A percentile compares a stretch with the other conserved stretches of the same genome.
phyloP scores from a whole-genome alignment of 2,888 invertebrate species.

The Magallana nippona region DNA sequence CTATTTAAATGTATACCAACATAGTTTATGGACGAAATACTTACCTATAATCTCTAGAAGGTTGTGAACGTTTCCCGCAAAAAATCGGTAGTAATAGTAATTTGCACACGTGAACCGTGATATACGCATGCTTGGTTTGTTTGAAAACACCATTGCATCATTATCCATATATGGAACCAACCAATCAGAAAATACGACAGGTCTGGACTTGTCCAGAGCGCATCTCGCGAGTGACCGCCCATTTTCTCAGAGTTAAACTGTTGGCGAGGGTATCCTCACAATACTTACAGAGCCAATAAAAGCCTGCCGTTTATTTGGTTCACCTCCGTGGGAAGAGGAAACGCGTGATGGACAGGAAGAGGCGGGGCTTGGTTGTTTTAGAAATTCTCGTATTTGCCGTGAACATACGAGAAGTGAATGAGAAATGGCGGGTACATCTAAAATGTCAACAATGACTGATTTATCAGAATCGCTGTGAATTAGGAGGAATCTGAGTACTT shows the following conservation, averaged over 20 bases:
- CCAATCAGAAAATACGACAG: slow-evolving; percentile 46
- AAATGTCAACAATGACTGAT: background rate
- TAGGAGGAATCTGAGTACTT: background rate
- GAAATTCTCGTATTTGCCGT: background rate
- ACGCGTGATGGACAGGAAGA: slow-evolving; percentile 10
- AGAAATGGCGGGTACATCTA: slow-evolving; percentile 9
- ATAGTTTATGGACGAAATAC: background rate
- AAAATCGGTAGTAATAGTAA: slow-evolving; percentile 47
- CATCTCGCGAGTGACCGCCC: slow-evolving; percentile 8
- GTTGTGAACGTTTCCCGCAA: slow-evolving; percentile 51
- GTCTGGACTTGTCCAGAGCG: slow-evolving; percentile 44
- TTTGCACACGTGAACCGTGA: slow-evolving; percentile 44
- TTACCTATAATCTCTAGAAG: background rate
- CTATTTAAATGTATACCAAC: no score
- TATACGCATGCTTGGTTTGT: slow-evolving; percentile 52
- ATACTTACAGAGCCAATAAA: slow-evolving; percentile 3
- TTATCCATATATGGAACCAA: slow-evolving; percentile 42
- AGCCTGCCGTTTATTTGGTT: background rate
- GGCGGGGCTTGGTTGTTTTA: background rate
- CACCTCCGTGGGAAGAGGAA: slow-evolving; percentile 10
- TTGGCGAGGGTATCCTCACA: background rate
- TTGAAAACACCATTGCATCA: slow-evolving; percentile 52
- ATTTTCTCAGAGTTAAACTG: background rate
- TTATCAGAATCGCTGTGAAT: background rate
- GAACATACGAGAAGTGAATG: background rate